Conservation (phyloP, 2,888 invertebrate species). For the Diadromus collaris region DNA sequence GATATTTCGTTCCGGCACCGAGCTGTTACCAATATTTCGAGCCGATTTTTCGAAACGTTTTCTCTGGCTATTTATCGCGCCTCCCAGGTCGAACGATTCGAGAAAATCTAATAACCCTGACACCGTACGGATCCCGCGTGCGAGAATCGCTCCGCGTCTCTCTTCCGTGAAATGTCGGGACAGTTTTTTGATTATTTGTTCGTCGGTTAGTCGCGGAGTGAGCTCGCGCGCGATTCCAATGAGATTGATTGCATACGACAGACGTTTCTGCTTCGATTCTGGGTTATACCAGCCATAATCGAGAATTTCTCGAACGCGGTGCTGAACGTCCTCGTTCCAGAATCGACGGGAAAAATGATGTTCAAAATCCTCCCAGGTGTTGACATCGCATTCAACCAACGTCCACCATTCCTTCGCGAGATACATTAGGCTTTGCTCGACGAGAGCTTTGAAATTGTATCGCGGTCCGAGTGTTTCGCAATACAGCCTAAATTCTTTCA, state of each 20-base stretch:
- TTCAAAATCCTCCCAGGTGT: too few relatives aligned
- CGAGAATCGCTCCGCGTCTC: not conserved
- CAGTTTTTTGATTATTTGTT: not conserved
- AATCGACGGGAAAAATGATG: not conserved
- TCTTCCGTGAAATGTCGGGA: not conserved
- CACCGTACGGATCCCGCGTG: not conserved
- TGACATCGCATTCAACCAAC: not conserved
- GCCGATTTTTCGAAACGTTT: not conserved
- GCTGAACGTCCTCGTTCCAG: conserved; percentile 11
- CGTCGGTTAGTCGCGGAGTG: not conserved
- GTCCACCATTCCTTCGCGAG: too few relatives aligned
- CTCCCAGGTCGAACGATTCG: not conserved
- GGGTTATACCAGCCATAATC: not conserved
- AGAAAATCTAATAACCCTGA: not conserved
- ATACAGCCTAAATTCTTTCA: not conserved
- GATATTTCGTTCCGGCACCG: not conserved
- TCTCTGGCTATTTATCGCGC: conserved; percentile 1
- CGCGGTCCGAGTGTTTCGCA: too few relatives aligned
- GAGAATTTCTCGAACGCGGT: not conserved
- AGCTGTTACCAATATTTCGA: not conserved
- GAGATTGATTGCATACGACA: not conserved
- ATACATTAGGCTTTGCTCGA: too few relatives aligned
- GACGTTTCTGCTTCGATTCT: not conserved
- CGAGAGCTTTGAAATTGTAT: too few relatives aligned
- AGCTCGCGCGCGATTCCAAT: not conserved